Base-by-base conservation (phyloP, 2,113 vertebrate genomes). In the Alouatta palliata region DNA sequence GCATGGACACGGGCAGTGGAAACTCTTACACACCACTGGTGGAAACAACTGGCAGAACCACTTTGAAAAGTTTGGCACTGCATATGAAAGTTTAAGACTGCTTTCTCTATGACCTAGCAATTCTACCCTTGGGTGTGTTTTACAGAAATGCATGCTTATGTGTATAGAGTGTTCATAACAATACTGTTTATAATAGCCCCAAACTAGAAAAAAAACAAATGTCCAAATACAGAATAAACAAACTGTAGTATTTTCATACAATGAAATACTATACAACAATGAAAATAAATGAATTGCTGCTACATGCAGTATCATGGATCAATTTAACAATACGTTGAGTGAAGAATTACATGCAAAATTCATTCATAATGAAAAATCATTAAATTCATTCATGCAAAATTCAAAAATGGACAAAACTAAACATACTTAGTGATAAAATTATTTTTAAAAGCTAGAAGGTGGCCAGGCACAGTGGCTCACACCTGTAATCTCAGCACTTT, bases 331-430 rank as follows among this genome's bases (percentile, higher is more conserved):
- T 37, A 90, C 3, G 16, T 1, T 90, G 37, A 80, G 7, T 79
- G 21, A 95, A 95, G 54, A 92, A n/a, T 32, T 79, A 27, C 47
- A 87, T 7, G 2, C 27, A 49, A 25, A 8, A 76, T 54, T 56
- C 25, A 64, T 30, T 64, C 61, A 64, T 30, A 64, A 64, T 64
- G 27, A 64, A 64, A 64, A 64, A 64, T 27, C 30, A 64, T 64
- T 64, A 30, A 64, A 64, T 64, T 82, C 30, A 61, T 73, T 79
- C 43, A 87, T 8, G 92, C 43, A 54, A 90, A 90, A 80, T 64
- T 54, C 32, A 83, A 58, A 88, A 91, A 37, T 23, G 87, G 80
- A 21, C 49, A 94, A 85, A 97, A 95, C 9, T 56, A 85, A 96
- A 73, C 2, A 56, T 1, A 47, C 7, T 91, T 71, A 37, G 30